A percentile compares a stretch with the other conserved stretches of the same genome.
phyloP scores from a whole-genome alignment of 2,888 invertebrate species.

The Pachymerium ferrugineum region DNA sequence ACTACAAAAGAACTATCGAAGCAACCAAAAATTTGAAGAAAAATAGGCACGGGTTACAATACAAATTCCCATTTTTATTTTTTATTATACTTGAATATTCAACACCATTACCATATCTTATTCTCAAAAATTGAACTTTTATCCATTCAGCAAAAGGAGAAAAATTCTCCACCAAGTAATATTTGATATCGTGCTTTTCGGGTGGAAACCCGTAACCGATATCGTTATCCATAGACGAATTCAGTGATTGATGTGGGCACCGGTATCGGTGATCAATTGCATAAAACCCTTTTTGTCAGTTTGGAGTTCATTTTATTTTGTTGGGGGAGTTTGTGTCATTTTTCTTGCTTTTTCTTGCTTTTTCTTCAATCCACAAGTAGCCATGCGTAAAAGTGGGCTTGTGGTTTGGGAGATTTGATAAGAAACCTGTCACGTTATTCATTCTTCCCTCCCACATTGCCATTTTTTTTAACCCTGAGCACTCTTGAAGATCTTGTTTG shows the following conservation, averaged over 20 bases:
- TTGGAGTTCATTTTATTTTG: conserved; percentile 18
- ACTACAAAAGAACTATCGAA: too few species aligned
- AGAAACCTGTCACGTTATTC: conserved; percentile 21
- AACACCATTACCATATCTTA: too few species aligned
- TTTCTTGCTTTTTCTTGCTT: neutral
- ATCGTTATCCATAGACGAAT: neutral
- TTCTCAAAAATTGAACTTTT: neutral
- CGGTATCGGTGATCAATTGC: conserved; percentile 18
- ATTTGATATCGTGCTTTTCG: too few species aligned
- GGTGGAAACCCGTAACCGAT: neutral
- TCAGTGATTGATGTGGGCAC: neutral
- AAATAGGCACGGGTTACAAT: too few species aligned
- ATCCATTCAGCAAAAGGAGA: too few species aligned
- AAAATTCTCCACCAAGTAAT: too few species aligned
- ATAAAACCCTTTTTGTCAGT: conserved; percentile 14
- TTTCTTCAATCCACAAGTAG: conserved; percentile 15
- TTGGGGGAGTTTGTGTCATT: neutral
- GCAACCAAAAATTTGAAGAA: too few species aligned
- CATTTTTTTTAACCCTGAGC: neutral
- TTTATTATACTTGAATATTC: too few species aligned
- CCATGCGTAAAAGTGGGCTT: conserved; percentile 21
- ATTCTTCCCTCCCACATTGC: neutral
- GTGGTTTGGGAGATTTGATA: conserved; percentile 12
- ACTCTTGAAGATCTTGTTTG: conserved; percentile 9
- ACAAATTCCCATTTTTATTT: too few species aligned